phyloP scores from a whole-genome alignment of 1,140 invertebrate genomes.

The Nylanderia fulva region DNA sequence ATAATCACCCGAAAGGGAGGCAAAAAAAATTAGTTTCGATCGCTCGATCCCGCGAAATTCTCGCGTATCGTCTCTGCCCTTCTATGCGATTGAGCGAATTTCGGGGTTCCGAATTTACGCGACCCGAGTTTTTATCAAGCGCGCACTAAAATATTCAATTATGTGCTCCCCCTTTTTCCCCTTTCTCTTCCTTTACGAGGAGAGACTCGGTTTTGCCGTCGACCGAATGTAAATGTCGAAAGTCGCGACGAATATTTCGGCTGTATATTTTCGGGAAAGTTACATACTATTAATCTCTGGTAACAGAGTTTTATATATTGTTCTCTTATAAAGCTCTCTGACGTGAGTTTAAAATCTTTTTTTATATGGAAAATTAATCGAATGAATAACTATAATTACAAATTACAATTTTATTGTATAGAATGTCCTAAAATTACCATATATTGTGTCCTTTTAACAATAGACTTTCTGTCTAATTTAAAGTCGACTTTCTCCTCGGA shows the following conservation, averaged over 20 bases:
- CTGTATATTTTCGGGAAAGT: background rate
- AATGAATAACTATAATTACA: background rate
- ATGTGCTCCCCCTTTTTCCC: background rate
- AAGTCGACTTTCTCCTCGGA: too few relatives aligned
- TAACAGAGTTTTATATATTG: conserved; percentile 23
- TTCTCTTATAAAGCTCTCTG: background rate
- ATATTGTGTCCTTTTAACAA: too few relatives aligned
- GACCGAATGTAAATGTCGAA: conserved; percentile 38
- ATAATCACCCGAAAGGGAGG: conserved; percentile 40
- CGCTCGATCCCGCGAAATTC: conserved; percentile 14
- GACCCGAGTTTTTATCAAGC: conserved; percentile 46
- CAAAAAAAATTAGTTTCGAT: conserved; percentile 53
- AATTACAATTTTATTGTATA: too few relatives aligned
- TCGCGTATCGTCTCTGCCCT: conserved; percentile 5
- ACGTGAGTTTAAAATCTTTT: conserved; percentile 1
- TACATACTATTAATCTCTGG: conserved; percentile 10
- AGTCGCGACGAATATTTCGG: conserved; percentile 40
- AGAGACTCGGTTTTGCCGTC: background rate
- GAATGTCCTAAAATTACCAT: too few relatives aligned
- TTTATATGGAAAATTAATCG: conserved; percentile 29
- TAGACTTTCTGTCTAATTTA: too few relatives aligned
- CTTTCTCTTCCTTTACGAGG: background rate
- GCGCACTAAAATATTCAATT: conserved; percentile 66
- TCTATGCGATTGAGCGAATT: conserved; percentile 10
- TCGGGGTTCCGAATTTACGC: conserved; percentile 24